phyloP scores from a whole-genome alignment of 2,797 vertebrate species.

The Pteronotus mesoamericanus region DNA sequence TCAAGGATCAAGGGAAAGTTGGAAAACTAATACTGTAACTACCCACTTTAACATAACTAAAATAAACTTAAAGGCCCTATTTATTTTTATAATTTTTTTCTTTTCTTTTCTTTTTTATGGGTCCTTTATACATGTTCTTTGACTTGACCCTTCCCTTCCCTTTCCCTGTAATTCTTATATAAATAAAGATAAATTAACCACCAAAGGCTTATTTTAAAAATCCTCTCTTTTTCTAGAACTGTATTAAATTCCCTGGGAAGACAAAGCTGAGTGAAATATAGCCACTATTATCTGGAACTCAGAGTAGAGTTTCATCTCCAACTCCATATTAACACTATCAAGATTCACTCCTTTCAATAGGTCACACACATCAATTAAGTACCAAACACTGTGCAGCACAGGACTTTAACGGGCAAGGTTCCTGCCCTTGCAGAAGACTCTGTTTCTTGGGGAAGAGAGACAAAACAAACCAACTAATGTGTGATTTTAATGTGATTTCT shows the following conservation, averaged over 20 bases:
- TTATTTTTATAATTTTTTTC: constrained; percentile 7
- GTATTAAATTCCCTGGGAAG: background rate
- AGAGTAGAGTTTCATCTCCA: background rate
- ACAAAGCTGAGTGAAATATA: background rate
- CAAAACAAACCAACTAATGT: background rate
- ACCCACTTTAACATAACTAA: background rate
- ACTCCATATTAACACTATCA: background rate
- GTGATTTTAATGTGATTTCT: background rate
- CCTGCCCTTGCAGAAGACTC: background rate
- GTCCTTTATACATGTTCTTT: too few species aligned
- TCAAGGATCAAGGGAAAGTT: background rate
- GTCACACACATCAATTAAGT: background rate
- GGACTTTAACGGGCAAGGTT: background rate
- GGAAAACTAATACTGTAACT: background rate
- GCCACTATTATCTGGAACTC: background rate
- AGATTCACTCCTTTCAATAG: background rate
- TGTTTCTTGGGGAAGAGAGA: background rate
- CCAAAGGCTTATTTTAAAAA: background rate
- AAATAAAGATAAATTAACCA: constrained; percentile 18
- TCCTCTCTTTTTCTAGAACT: background rate
- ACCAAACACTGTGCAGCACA: background rate
- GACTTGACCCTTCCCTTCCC: too few species aligned
- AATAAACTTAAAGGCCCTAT: background rate
- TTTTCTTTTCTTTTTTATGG: too few species aligned
- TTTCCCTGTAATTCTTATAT: background rate